Evolutionary conservation across 1,140 invertebrate genomes (phyloP).

Genomic region (Lordiphosa clarofinis): DNA sequence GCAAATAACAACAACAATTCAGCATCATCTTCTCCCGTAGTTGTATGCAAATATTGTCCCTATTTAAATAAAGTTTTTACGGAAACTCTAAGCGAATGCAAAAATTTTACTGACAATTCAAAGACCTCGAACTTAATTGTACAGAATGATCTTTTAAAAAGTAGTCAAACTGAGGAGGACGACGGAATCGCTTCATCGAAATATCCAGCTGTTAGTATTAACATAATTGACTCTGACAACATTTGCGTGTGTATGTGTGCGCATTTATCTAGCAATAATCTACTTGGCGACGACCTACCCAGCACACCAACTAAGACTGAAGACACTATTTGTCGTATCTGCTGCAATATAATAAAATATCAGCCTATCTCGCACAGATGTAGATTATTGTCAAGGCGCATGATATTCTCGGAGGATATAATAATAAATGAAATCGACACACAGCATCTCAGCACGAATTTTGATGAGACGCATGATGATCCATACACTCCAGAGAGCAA

Average conservation of each 20-base stretch:
- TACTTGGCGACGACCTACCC: conserved; percentile 9
- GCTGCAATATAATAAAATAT: conserved; percentile 53
- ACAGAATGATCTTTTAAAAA: conserved; percentile 25
- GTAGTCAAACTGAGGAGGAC: conserved; percentile 13
- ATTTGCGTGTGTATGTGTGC: conserved; percentile 62
- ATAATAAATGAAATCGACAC: conserved; percentile 82
- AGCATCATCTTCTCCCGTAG: conserved; percentile 79
- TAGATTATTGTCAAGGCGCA: conserved; percentile 62
- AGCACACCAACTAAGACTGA: conserved; percentile 10
- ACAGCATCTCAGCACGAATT: conserved; percentile 78
- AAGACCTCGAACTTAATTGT: conserved; percentile 14
- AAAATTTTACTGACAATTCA: conserved; percentile 20
- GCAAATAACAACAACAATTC: conserved; percentile 60
- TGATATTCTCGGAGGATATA: conserved; percentile 74
- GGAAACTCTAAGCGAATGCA: conserved; percentile 37
- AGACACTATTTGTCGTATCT: conserved; percentile 51
- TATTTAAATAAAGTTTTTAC: conserved; percentile 54
- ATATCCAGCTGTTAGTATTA: conserved; percentile 81
- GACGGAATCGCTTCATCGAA: conserved; percentile 12
- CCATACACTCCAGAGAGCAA: conserved; percentile 89
- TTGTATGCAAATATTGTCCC: conserved; percentile 54
- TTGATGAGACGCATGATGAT: conserved; percentile 80
- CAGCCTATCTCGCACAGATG: conserved; percentile 43
- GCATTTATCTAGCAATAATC: conserved; percentile 27
- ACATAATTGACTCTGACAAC: conserved; percentile 80